Evolutionary conservation across 92 coral and sea anemone genomes (phyloP).

Genomic region (Zoanthus sociatus): DNA sequence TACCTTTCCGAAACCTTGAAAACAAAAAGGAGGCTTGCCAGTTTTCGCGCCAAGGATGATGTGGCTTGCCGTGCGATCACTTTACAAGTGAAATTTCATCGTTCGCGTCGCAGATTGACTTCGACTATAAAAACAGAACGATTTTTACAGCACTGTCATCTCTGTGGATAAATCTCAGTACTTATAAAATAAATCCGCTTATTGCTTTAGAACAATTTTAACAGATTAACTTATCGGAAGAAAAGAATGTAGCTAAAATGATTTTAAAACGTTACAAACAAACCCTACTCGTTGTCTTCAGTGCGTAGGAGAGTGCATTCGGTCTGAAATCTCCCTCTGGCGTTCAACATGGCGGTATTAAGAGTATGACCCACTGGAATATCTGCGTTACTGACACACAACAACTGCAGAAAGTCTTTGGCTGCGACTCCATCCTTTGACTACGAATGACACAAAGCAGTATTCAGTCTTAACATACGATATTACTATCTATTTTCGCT

Average conservation of each 20-base stretch:
- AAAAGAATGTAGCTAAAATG: too few relatives aligned
- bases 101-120: too few relatives aligned
- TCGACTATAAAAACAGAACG: too few relatives aligned
- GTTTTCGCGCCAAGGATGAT: too few relatives aligned
- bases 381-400: slow-evolving; percentile 81
- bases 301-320: slow-evolving; percentile 77
- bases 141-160: too few relatives aligned
- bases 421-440: slow-evolving; percentile 59
- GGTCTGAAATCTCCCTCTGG: slow-evolving; percentile 77
- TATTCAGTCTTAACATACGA: neutral
- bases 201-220: neutral
- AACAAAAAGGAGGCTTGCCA: too few relatives aligned
- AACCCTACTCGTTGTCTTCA: slow-evolving; percentile 69
- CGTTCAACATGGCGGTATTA: slow-evolving; percentile 80
- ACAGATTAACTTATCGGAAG: neutral
- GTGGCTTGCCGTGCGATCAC: too few relatives aligned
- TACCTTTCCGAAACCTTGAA: too few relatives aligned
- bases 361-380: slow-evolving; percentile 70
- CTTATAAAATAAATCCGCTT: neutral
- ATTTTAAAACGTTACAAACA: neutral
- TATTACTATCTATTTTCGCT: too few relatives aligned
- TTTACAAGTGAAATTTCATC: too few relatives aligned
- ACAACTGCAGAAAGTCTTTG: slow-evolving; percentile 74
- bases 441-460: slow-evolving; percentile 17
- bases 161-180: too few relatives aligned